Evolutionary conservation across 2,113 vertebrate species (phyloP), one percentile per base, ranked within the genome.

Genomic region (Myiagra hebetior): DNA sequence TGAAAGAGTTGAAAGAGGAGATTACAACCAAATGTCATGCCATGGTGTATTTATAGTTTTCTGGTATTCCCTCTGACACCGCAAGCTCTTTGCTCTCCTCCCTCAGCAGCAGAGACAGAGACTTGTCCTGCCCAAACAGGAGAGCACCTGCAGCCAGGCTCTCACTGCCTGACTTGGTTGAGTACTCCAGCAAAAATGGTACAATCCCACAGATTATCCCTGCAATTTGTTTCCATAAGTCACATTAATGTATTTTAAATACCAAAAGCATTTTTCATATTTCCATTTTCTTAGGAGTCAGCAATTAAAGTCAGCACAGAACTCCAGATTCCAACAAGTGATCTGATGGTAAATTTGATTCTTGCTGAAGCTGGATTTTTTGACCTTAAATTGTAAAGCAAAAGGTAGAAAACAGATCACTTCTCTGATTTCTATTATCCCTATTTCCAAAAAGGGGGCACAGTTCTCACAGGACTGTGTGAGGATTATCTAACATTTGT

Each of bases 11-110:
- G 46, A 60, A 87, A 80, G 67, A 90, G 55, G 16, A 78, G 90
- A 93, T 94, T 87, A 92, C 56, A 88, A 77, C 27, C 73, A 64
- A 78, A 88, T 68, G 92, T 78, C 92, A 96, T 0, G 0, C 76
- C 68, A 35, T 1, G 31, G 76, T 73, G 5, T 95, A 96, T 96
- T 96, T 96, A 95, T 95, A 96, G 95, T 52, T 75, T 52, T 46
- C 68, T 79, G 88, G 76, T 83, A 85, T 49, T 81, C 63, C 64
- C 33, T 56, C 21, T 2, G 2, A 63, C 41, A 82, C 49, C 35
- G 60, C 56, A 63, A 76, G 33, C 59, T 42, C 81, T 64, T 35
- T 69, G 62, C 41, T 83, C 53, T 82, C n/a, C 47, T 56, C 67
- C 23, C 46, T 42, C 44, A 27, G 11, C 77, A 87, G 49, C 41